Base-by-base conservation (phyloP, 1,140 invertebrate species). In the Drosophila sturtevanti region DNA sequence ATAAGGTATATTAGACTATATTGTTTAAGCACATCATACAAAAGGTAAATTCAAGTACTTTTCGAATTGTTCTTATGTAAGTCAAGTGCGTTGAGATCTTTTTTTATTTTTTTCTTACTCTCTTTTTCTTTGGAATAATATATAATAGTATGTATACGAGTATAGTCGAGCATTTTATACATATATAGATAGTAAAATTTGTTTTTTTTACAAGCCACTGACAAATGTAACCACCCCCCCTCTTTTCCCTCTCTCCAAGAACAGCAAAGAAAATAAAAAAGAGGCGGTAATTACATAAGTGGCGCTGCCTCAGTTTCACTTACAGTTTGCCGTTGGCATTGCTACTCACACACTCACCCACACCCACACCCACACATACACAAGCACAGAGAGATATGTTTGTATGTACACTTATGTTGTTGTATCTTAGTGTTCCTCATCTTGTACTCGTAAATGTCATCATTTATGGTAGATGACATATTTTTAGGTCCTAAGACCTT, bases 221-320 rank as follows among this genome's bases (percentile, higher is more conserved):
- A 21, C 10, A 48, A 48, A 48, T 48, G 41, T 48, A 21, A 5
- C 41, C n/a, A 41, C n/a, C 38, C 38, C 41, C 24, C 7, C 5
- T 31, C 27, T 31, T 6, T 4, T 31, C 27, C 27, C n/a, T n/a
- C n/a, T n/a, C n/a, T 31, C 16, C 6, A 21, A 21, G 21, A 10
- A 21, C 14, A 5, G 41, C 9, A 18, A 21, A 18, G 11, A 48
- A 21, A 12, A 12, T 16, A 48, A 44, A 41, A 41, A 41, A 10
- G 16, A 48, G 41, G 63, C 35, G 68, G 72, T 76, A 72, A 72
- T 76, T 72, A 72, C 63, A 68, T 68, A 72, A 72, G 69, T 76
- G 60, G 44, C 54, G 63, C 35, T 69, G n/a, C 59, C 68, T 48
- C 24, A 48, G 55, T 68, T 59, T 60, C 64, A 55, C 63, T 68